Conservation (phyloP, 2,113 vertebrate species). For the Aviceda subcristata region DNA sequence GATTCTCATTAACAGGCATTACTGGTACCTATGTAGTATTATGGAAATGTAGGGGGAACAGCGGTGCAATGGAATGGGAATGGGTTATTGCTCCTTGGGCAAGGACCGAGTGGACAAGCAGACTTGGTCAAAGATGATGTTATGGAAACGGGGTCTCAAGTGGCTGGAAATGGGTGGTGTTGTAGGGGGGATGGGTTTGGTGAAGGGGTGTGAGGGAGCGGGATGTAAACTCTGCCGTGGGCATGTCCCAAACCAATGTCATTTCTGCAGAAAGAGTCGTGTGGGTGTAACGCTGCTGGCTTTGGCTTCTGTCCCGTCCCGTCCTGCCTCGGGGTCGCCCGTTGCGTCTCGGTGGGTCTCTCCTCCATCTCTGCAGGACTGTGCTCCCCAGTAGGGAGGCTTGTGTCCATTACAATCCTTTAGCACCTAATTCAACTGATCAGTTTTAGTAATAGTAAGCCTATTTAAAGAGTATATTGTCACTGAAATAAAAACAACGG, state of each 20-base stretch:
- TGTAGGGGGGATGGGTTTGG: not conserved
- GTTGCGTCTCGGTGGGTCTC: rapidly evolving
- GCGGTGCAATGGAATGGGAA: rapidly evolving
- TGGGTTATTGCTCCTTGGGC: not conserved
- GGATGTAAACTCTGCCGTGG: not conserved
- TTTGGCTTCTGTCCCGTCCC: not conserved
- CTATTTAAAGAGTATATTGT: not conserved
- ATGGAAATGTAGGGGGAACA: not conserved
- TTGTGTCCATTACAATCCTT: rapidly evolving
- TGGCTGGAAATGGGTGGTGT: not conserved
- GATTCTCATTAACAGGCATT: not conserved
- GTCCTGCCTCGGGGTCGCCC: not conserved
- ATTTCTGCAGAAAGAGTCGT: rapidly evolving
- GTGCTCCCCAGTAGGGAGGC: not conserved
- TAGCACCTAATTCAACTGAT: not conserved
- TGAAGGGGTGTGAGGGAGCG: rapidly evolving
- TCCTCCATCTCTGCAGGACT: not conserved
- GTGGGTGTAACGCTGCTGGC: not conserved
- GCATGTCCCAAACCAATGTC: rapidly evolving
- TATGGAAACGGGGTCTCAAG: not conserved
- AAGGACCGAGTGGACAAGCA: not conserved
- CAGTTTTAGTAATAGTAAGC: too few relatives aligned
- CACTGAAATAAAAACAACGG: not conserved
- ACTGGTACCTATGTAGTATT: not conserved
- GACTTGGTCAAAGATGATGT: not conserved